phyloP scores from a whole-genome alignment of 2,888 invertebrate genomes.

The Drosophila kanekoi region DNA sequence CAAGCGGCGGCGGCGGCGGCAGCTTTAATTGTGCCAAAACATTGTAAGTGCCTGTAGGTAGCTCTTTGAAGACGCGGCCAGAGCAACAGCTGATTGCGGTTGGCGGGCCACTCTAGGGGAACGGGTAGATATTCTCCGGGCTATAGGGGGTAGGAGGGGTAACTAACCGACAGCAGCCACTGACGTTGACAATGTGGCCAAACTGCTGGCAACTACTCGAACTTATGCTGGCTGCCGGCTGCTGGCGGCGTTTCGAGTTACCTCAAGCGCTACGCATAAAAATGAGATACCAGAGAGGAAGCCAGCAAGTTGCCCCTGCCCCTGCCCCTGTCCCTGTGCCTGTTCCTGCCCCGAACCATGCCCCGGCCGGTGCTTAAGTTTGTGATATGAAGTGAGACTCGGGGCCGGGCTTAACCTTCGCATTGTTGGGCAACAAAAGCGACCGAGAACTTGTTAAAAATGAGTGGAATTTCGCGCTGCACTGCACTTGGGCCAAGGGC shows the following conservation, averaged over 20 bases:
- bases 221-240: slow-evolving; percentile 56
- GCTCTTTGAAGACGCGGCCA: slow-evolving; percentile 59
- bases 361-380: slow-evolving; percentile 43
- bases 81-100: slow-evolving; percentile 72
- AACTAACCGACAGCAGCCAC: slow-evolving; percentile 37
- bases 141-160: slow-evolving; percentile 11
- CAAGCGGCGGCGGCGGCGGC: slow-evolving; percentile 20
- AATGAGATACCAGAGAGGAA: slow-evolving; percentile 41
- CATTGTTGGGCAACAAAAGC: slow-evolving; percentile 79
- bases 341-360: background rate
- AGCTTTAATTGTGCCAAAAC: slow-evolving; percentile 77
- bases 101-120: background rate
- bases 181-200: slow-evolving; percentile 72
- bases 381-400: slow-evolving; percentile 65
- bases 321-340: background rate
- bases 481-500: slow-evolving; percentile 67
- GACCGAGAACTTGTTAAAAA: slow-evolving; percentile 77
- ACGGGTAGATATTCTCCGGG: background rate
- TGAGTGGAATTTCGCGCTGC: slow-evolving; percentile 83
- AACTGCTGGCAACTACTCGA: slow-evolving; percentile 46
- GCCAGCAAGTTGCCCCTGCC: slow-evolving; percentile 26
- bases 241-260: slow-evolving; percentile 73
- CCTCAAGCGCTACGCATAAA: slow-evolving; percentile 64
- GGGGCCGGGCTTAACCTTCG: slow-evolving; percentile 64
- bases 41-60: slow-evolving; percentile 75